A percentile compares a stretch with the other conserved stretches of the same genome.
Conservation (phyloP, 2,888 invertebrate genomes). For the Calameuta filiformis region DNA sequence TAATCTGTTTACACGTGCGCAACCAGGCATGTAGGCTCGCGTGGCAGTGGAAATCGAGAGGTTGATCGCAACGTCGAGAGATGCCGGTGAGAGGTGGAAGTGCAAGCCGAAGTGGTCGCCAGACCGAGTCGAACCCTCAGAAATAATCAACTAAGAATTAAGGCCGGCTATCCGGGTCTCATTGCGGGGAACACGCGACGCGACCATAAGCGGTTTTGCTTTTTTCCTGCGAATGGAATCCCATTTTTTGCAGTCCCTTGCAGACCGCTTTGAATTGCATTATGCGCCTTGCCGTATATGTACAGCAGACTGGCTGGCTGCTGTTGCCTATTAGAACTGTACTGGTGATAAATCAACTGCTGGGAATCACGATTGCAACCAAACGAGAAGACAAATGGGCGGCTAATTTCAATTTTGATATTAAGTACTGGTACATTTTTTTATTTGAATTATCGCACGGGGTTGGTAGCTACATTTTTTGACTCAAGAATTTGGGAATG, state of each 20-base stretch:
- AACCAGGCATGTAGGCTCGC: neutral
- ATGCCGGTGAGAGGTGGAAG: neutral
- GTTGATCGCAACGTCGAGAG: neutral
- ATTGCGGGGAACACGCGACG: conserved; percentile 41
- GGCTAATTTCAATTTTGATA: conserved; percentile 52
- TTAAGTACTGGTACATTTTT: neutral
- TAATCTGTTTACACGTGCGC: neutral
- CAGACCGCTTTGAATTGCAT: conserved; percentile 31
- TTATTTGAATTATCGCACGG: neutral
- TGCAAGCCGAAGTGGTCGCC: neutral
- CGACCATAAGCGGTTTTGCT: conserved; percentile 42
- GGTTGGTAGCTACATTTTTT: neutral
- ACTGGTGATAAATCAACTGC: conserved; percentile 46
- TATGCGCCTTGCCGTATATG: conserved; percentile 34
- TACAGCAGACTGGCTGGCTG: neutral
- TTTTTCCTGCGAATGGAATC: conserved; percentile 39
- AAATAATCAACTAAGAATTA: neutral
- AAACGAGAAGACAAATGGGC: conserved; percentile 47
- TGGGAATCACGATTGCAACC: conserved; percentile 44
- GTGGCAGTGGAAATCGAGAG: neutral
- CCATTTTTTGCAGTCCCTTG: conserved; percentile 19
- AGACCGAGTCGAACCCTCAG: neutral
- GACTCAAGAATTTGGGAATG: neutral
- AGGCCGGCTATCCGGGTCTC: neutral
- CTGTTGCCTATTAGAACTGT: conserved; percentile 5